Base-by-base conservation (phyloP, 2,113 vertebrate species). In the Pycnonotus jocosus region DNA sequence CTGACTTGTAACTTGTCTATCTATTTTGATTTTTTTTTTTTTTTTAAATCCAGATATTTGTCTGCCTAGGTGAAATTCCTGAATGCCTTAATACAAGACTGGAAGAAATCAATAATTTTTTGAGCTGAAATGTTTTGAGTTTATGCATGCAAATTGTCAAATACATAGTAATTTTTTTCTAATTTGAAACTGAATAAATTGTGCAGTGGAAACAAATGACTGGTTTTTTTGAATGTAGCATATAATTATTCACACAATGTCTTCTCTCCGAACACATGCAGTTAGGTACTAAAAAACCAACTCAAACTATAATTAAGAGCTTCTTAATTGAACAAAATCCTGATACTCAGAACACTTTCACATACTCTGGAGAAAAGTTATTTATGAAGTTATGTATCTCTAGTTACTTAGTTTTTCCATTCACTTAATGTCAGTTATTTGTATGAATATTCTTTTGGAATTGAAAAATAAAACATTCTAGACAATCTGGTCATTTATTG, bases 81-180 rank as follows among this genome's bases (percentile, higher is more conserved):
- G 74, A 89, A 66, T 7, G 70, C 92, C 95, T 96, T 96, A 94
- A 94, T 78, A 83, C 23, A 86, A 51, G 40, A 93, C 51, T 78
- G 72, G 86, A 83, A 93, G 58, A 95, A 92, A 62, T 65, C 6
- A 62, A 20, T 93, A 89, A 53, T 76, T 90, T 87, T 77, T 30
- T 15, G 25, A 81, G 48, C 38, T 86, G 61, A 78, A 92, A 45
- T 86, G 71, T 91, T 88, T 88, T 88, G 56, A 68, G 92, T 95
- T 96, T 42, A 50, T 97, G 96, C 96, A 97, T 96, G 96, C 73
- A 37, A 94, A 87, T 82, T 91, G 54, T 94, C 61, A 96, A 95
- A 92, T 85, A 86, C 61, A 70, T 88, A 40, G 37, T 79, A 90
- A 65, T 90, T 81, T 71, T 93, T 96, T 97, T 95, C 90, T 94